Conservation (phyloP, 1,140 invertebrate species). For the Parasteatoda tepidariorum region DNA sequence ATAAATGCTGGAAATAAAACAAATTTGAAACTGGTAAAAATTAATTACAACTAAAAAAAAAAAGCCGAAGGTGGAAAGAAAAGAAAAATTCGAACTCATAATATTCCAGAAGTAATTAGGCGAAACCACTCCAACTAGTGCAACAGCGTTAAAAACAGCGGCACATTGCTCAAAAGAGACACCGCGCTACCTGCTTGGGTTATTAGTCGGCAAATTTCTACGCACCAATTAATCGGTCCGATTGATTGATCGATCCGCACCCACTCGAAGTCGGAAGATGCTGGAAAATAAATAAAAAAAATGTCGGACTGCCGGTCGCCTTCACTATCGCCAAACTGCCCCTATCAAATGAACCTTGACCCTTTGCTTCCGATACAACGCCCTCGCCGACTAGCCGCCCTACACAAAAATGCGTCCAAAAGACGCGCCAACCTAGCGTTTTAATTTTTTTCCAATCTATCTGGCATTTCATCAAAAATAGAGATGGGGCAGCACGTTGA, state of each 20-base stretch:
- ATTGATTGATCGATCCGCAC: slow-evolving; percentile 21
- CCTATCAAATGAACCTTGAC: slow-evolving; percentile 10
- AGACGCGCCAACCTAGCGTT: background rate
- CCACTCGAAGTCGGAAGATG: background rate
- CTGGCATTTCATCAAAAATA: too few relatives aligned
- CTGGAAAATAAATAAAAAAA: background rate
- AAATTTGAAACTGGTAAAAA: too few relatives aligned
- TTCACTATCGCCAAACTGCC: background rate
- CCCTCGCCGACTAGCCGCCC: background rate
- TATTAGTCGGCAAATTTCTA: background rate
- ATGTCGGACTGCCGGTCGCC: slow-evolving; percentile 39
- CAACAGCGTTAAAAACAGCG: too few relatives aligned
- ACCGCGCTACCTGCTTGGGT: background rate
- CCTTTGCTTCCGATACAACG: background rate
- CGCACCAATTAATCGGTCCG: background rate
- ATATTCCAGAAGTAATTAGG: too few relatives aligned
- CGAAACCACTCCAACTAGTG: too few relatives aligned
- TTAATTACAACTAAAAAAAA: too few relatives aligned
- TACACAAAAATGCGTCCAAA: slow-evolving; percentile 1
- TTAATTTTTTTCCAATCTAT: too few relatives aligned
- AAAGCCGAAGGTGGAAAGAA: too few relatives aligned
- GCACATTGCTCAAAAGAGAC: too few relatives aligned
- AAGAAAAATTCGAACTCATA: too few relatives aligned
- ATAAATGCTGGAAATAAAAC: too few relatives aligned
- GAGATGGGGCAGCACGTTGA: background rate